phyloP scores from a whole-genome alignment of 2,113 vertebrate species.

The Malurus elegans region DNA sequence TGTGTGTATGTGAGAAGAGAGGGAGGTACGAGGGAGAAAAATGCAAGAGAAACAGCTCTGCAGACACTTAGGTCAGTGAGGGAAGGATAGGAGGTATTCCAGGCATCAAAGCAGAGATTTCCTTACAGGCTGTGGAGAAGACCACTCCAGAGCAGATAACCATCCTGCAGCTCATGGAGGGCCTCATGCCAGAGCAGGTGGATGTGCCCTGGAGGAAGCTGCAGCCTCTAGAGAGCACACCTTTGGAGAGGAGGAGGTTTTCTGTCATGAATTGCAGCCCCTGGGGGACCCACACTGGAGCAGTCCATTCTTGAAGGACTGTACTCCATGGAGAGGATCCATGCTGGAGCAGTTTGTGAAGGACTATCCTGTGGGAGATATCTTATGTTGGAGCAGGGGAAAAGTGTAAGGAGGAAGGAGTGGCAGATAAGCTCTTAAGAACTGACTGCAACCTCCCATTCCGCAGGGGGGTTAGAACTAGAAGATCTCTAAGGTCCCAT shows the following conservation, averaged over 20 bases:
- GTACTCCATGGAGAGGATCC: background rate
- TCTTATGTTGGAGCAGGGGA: background rate
- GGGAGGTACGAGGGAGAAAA: background rate
- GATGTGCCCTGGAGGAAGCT: background rate
- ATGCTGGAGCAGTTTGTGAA: background rate
- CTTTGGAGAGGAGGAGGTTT: background rate
- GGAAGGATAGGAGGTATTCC: background rate
- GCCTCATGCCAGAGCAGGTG: background rate
- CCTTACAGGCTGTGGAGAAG: background rate
- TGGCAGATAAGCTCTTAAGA: background rate
- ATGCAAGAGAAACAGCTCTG: background rate
- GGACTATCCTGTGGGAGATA: background rate
- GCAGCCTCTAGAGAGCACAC: background rate
- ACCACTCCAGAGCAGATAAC: background rate
- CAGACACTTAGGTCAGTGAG: background rate
- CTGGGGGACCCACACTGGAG: background rate
- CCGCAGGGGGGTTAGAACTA: background rate
- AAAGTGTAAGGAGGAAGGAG: background rate
- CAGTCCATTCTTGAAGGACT: background rate
- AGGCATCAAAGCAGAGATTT: background rate
- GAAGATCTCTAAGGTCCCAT: background rate
- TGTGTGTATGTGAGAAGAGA: background rate
- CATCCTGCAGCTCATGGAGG: background rate
- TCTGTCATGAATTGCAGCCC: background rate
- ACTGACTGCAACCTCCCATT: background rate